Evolutionary conservation across 2,113 vertebrate genomes (phyloP).

Genomic region (Gambusia holbrooki): DNA sequence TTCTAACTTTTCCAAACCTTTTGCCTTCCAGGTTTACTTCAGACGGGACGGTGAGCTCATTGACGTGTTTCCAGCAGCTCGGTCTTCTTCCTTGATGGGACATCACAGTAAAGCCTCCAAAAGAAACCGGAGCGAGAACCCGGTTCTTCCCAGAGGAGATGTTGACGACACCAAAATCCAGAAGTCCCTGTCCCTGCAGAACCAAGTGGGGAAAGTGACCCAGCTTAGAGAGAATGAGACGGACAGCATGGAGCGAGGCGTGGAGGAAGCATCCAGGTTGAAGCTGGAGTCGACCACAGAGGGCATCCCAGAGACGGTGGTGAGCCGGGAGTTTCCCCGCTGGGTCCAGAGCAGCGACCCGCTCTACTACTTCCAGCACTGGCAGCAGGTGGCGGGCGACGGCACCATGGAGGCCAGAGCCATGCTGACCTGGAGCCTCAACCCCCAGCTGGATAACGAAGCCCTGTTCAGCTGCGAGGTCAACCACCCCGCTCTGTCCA

Average conservation of each 20-base stretch:
- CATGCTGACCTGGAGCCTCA: conserved; percentile 92
- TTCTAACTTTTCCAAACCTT: neutral
- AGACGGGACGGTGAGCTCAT: conserved; percentile 91
- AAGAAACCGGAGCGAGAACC: conserved; percentile 46
- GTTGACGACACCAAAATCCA: conserved; percentile 90
- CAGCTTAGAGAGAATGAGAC: conserved; percentile 48
- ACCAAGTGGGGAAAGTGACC: conserved; percentile 64
- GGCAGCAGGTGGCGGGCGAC: conserved; percentile 79
- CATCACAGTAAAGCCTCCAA: conserved; percentile 40
- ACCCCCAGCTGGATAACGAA: conserved; percentile 93
- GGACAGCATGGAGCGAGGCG: neutral
- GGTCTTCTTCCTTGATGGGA: conserved; percentile 59
- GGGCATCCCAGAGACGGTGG: conserved; percentile 87
- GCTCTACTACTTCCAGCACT: conserved; percentile 87
- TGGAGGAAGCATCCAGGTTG: conserved; percentile 55
- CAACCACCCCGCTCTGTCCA: conserved; percentile 92
- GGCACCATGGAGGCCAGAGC: conserved; percentile 90
- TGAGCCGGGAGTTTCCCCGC: conserved; percentile 91
- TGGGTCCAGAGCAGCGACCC: conserved; percentile 90
- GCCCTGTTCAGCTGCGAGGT: conserved; percentile 97
- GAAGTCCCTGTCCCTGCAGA: conserved; percentile 79
- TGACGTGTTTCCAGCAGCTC: conserved; percentile 80
- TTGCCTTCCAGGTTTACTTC: conserved; percentile 88
- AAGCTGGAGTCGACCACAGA: conserved; percentile 77
- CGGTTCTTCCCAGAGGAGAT: conserved; percentile 83